phyloP scores from a whole-genome alignment of 92 coral and sea anemone species.

The Siderastrea radians region DNA sequence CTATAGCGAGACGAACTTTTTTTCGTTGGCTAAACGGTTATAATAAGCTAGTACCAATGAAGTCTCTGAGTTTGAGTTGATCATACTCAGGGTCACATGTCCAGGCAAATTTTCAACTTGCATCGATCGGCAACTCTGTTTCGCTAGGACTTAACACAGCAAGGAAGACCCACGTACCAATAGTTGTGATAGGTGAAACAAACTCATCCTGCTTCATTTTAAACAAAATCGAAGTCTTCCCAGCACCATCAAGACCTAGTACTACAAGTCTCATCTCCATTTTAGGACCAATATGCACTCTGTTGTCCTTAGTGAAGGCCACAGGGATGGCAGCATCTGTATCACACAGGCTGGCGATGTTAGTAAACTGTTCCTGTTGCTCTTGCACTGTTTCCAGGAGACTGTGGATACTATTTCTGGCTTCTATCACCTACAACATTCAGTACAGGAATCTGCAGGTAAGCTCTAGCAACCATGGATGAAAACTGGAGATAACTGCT shows the following conservation, averaged over 20 bases:
- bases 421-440: slow-evolving; percentile 83
- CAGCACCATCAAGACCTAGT: slow-evolving; percentile 99
- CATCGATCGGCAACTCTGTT: too few species aligned
- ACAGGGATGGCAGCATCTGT: slow-evolving; percentile 97
- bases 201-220: slow-evolving; percentile 98
- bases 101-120: too few species aligned
- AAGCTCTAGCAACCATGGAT: too few species aligned
- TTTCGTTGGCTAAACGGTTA: too few species aligned
- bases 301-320: slow-evolving; percentile 98
- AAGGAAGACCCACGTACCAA: slow-evolving; percentile 65
- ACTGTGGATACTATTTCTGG: slow-evolving; percentile 91
- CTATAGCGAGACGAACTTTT: too few species aligned
- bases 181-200: slow-evolving; percentile 95
- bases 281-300: slow-evolving; percentile 98
- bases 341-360: slow-evolving; percentile 92
- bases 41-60: too few species aligned
- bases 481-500: too few species aligned
- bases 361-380: slow-evolving; percentile 97
- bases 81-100: too few species aligned
- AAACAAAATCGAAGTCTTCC: slow-evolving; percentile 97
- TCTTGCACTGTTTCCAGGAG: slow-evolving; percentile 96
- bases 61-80: too few species aligned
- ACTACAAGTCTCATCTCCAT: slow-evolving; percentile 99
- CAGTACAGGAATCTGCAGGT: not conserved
- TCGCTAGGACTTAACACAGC: too few species aligned